Base-by-base conservation (phyloP, 2,888 invertebrate species). In the Meloe dianella region DNA sequence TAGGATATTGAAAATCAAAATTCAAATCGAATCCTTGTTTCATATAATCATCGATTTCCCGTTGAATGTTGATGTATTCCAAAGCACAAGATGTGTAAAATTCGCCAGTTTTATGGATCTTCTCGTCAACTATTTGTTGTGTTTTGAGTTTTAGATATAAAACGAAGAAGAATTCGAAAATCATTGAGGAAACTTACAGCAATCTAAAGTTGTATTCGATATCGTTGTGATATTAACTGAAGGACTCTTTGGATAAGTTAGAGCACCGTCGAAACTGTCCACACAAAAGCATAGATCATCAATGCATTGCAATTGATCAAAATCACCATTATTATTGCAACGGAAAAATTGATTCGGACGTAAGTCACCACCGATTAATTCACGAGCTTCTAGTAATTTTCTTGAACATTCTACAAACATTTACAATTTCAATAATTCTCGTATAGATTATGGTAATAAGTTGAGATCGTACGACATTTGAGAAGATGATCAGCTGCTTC, bases 271-370 rank as follows among this genome's bases (percentile, higher is more conserved):
- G 54, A 85, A 69, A 0, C 77, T 74, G 73, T 90, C 83, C 9
- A 91, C 88, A 76, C 92, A 92, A 68, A 88, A 85, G 75, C 92
- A 91, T 6, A 72, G 79, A 30, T 85, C 85, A 2, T 82, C 84
- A 3, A 89, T 81, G 74, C 92, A 92, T 74, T 92, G 92, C 9
- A 92, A 79, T 0, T 87, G 85, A 79, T 91, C 89, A 81, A 87
- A 92, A 74, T 89, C 88, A 0, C 92, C 92, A 73, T 90, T 88
- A 0, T 87, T 78, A 0, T 87, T 84, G 77, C 92, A 93, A 5
- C 90, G 85, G 2, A 89, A 86, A 1, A 77, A 73, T 71, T 82
- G 77, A 22, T 73, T 68, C 8, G 77, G 80, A 0, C 79, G 78
- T 1, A 86, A 78, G 7, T 84, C 81, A 1, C 79, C 74, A 0